Evolutionary conservation across 2,797 vertebrate genomes (phyloP), one percentile per base, ranked within the genome.

Genomic region (Muscicapa striata): DNA sequence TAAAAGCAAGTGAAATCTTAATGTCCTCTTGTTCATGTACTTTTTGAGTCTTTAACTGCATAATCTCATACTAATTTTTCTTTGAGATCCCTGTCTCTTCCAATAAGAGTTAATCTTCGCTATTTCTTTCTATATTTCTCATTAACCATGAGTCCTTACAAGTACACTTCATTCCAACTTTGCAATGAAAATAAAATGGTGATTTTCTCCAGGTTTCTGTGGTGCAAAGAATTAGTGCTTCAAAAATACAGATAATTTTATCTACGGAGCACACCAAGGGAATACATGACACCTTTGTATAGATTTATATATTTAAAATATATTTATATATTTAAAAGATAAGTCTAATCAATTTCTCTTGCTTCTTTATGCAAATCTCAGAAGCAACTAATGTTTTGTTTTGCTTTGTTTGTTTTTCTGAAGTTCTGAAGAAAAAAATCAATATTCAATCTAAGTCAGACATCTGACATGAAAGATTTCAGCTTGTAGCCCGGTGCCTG

Each of bases 361-460:
- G 26, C 41, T 87, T 19, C 18, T 62, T 89, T 54, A 59, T 48
- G 1, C 32, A 88, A 91, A 91, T 69, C 48, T 78, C 45, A 78
- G 55, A 78, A 89, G 30, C 1, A 91, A 55, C 29, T 51, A 58
- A 27, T 68, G 6, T 34, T 91, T 90, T 61, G 20, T 16, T 59
- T 81, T 58, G 45, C 9, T 59, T 41, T 57, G 48, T 69, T 54
- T 52, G 15, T 51, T 46, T 34, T 41, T 22, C 55, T 82, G 67
- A 90, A 89, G 79, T 55, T 43, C 40, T 57, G 76, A 86, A 90
- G 72, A 78, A 77, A 87, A 69, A 95, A 94, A 94, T 96, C 91
- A 84, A 88, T 93, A 92, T 91, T 86, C 73, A 89, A 84, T 93
- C 69, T 73, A 75, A 95, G 62, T 78, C 84, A 94, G 87, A 88